phyloP scores from a whole-genome alignment of 2,888 invertebrate species.

The Dascillus cervinus region DNA sequence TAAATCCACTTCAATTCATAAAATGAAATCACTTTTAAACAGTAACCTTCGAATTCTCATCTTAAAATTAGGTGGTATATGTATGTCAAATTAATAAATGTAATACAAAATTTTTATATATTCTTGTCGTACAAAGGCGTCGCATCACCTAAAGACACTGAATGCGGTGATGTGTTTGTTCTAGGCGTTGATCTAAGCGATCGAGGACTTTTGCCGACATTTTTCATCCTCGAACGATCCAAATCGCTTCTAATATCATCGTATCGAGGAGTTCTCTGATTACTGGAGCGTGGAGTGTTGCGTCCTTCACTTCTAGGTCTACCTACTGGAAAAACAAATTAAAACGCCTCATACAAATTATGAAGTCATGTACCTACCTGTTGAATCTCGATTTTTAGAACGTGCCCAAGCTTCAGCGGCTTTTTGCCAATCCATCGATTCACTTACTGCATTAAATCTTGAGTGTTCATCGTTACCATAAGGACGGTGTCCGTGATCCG shows the following conservation, averaged over 20 bases:
- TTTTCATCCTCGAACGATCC: conserved; percentile 34
- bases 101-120: too few relatives aligned
- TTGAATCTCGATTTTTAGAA: conserved; percentile 34
- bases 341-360: too few relatives aligned
- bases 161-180: conserved; percentile 79
- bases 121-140: conserved; percentile 91
- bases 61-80: too few relatives aligned
- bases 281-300: conserved; percentile 41
- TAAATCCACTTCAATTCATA: too few relatives aligned
- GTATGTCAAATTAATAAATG: too few relatives aligned
- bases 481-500: conserved; percentile 14
- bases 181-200: conserved; percentile 60
- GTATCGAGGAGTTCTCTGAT: conserved; percentile 37
- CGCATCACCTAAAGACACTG: conserved; percentile 85
- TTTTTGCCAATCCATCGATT: conserved; percentile 77
- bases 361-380: conserved; percentile 1
- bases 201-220: conserved; percentile 43
- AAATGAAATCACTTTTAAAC: too few relatives aligned
- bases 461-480: conserved; percentile 15
- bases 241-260: conserved; percentile 32
- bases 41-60: too few relatives aligned
- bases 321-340: too few relatives aligned
- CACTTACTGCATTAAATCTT: conserved; percentile 45
- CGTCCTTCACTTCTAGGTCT: conserved; percentile 37
- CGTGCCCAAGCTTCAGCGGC: conserved; percentile 80